Percentiles rank a stretch among this genome's conserved stretches.
Evolutionary conservation across 2,113 vertebrate species (phyloP).

Genomic region (Oncorhynchus tshawytscha): DNA sequence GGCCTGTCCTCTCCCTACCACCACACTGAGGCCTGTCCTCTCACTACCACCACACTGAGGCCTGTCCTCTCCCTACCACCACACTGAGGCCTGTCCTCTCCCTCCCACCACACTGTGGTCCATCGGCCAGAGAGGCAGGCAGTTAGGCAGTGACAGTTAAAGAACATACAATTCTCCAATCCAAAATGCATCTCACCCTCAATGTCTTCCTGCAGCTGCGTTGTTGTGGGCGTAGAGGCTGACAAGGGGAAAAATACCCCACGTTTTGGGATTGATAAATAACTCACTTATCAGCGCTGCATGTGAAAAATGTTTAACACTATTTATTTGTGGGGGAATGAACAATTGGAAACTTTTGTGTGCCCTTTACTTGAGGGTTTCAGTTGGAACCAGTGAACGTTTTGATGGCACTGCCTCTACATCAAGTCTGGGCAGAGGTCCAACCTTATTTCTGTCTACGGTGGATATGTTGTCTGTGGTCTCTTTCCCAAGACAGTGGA

Average conservation of each 20-base stretch:
- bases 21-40: too few species aligned
- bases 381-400: not conserved
- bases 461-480: conserved; percentile 36
- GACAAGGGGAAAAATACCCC: conserved; percentile 8
- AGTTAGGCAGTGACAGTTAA: conserved; percentile 60
- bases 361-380: not conserved
- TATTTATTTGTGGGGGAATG: not conserved
- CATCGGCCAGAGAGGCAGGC: conserved; percentile 56
- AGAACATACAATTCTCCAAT: conserved; percentile 64
- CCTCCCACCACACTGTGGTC: conserved; percentile 61
- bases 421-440: not conserved
- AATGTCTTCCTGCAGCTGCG: conserved; percentile 33
- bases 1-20: too few species aligned
- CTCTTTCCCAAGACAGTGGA: conserved; percentile 30
- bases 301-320: not conserved
- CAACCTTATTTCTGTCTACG: conserved; percentile 5
- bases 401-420: not conserved
- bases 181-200: conserved; percentile 57
- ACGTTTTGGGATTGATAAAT: not conserved
- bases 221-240: conserved; percentile 1
- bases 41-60: too few species aligned
- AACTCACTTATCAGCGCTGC: not conserved
- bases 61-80: too few species aligned
- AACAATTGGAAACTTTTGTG: not conserved
- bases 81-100: too few species aligned